Evolutionary conservation across 30 jellyfish, hydroid and myxozoan genomes (phyloP).

Genomic region (Morbakka virulenta): DNA sequence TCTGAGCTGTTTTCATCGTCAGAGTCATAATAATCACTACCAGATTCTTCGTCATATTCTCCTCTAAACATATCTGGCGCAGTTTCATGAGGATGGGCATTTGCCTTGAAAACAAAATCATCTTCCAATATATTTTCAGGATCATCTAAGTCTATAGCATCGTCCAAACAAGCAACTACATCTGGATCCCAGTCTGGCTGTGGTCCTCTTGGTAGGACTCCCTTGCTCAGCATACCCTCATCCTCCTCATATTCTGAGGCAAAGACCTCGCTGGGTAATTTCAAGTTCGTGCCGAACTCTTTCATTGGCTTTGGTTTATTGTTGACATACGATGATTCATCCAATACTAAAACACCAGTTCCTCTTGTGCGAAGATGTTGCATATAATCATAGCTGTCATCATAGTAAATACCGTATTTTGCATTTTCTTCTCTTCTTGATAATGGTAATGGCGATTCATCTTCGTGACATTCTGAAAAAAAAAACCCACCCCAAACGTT

Average conservation of each 20-base stretch:
- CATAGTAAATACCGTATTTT: constrained; percentile 65
- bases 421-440: constrained; percentile 41
- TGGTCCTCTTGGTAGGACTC: constrained; percentile 86
- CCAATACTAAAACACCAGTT: constrained; percentile 70
- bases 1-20: constrained; percentile 44
- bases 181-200: constrained; percentile 98
- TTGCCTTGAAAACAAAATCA: constrained; percentile 71
- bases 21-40: constrained; percentile 38
- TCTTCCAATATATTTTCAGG: constrained; percentile 86
- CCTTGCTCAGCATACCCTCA: constrained; percentile 80
- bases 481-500: too few relatives aligned
- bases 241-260: constrained; percentile 82
- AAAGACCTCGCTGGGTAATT: constrained; percentile 63
- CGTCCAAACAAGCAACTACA: constrained; percentile 91
- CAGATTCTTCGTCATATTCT: constrained; percentile 25
- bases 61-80: not conserved
- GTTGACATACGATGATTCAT: constrained; percentile 10
- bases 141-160: constrained; percentile 77
- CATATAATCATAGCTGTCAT: constrained; percentile 85
- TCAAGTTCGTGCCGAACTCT: constrained; percentile 69
- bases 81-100: too few relatives aligned
- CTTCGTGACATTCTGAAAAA: not conserved
- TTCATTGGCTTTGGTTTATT: not conserved
- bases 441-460: not conserved
- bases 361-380: constrained; percentile 85